Conservation (phyloP, 2,113 vertebrate species). For the Dipodomys merriami region DNA sequence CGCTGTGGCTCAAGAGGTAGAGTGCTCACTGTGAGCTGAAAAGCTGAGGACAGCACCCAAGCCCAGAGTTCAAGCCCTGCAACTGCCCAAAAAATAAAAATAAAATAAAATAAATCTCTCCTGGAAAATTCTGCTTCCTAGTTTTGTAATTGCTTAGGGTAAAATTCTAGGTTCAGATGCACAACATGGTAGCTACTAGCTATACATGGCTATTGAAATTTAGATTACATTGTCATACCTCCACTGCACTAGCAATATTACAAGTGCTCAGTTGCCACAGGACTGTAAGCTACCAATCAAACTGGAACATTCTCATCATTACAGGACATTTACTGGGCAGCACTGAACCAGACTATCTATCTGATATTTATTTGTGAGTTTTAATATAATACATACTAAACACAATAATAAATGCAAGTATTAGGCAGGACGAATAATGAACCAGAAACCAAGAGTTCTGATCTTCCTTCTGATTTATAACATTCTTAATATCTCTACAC, state of each 20-base stretch:
- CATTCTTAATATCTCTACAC: background rate
- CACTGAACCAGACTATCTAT: background rate
- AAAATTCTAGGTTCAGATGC: background rate
- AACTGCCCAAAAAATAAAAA: too few species aligned
- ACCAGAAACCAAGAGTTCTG: background rate
- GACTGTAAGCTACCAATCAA: background rate
- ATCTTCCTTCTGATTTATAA: background rate
- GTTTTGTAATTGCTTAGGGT: slow-evolving; percentile 7
- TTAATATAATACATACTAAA: background rate
- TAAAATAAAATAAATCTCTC: background rate
- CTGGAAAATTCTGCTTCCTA: background rate
- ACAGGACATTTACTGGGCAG: background rate
- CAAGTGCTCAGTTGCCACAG: background rate
- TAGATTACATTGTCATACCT: background rate
- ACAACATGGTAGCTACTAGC: background rate
- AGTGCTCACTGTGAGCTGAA: too few species aligned
- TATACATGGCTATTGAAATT: background rate
- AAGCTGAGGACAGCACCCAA: too few species aligned
- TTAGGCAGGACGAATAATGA: background rate
- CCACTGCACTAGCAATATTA: background rate
- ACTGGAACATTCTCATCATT: background rate
- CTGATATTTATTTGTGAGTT: background rate
- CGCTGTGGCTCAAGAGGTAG: too few species aligned
- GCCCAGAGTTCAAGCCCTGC: too few species aligned
- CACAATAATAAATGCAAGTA: background rate